phyloP scores from a whole-genome alignment of 2,797 vertebrate genomes.

The Erethizon dorsatum region DNA sequence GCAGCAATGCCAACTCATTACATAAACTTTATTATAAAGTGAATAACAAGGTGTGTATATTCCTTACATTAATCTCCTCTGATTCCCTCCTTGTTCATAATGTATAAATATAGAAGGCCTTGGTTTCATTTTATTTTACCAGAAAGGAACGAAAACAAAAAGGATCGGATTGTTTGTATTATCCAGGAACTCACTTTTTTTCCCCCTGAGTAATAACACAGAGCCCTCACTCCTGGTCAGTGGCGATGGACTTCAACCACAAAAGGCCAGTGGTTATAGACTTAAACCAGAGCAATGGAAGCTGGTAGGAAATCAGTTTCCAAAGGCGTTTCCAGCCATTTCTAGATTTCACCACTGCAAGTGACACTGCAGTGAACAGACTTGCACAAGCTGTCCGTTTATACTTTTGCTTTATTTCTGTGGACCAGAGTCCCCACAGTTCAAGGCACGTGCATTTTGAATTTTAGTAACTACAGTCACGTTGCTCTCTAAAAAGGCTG shows the following conservation, averaged over 20 bases:
- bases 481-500: not conserved
- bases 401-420: not conserved
- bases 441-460: not conserved
- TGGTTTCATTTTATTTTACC: constrained; percentile 44
- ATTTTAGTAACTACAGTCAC: constrained; percentile 4
- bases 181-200: not conserved
- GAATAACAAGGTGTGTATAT: not conserved
- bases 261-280: not conserved
- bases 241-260: not conserved
- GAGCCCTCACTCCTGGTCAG: not conserved
- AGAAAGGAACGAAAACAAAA: constrained; percentile 1
- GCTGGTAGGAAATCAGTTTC: not conserved
- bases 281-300: not conserved
- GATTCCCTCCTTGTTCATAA: not conserved
- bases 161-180: not conserved
- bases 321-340: not conserved
- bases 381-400: not conserved
- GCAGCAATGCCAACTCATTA: not conserved
- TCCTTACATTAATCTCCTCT: not conserved
- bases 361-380: not conserved
- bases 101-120: not conserved
- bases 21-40: not conserved
- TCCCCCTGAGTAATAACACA: not conserved
- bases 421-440: not conserved
- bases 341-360: not conserved